Evolutionary conservation across 2,888 invertebrate genomes (phyloP), one percentile per base, ranked within the genome.

Genomic region (Capitulum mitella): DNA sequence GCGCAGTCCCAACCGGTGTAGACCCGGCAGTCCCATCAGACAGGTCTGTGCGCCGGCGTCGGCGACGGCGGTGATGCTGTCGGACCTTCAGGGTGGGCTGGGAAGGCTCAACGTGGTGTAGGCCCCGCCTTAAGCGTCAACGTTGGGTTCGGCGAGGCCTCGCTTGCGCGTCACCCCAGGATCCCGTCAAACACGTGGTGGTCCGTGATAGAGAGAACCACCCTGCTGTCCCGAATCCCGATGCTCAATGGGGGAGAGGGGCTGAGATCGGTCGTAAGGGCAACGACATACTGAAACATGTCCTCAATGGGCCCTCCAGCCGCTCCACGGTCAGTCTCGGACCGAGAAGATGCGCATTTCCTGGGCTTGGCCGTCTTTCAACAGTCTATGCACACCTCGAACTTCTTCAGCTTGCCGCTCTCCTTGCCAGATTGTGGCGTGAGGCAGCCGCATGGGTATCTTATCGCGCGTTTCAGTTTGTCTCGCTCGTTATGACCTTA

Each of bases 391-490:
- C 61, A 79, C 77, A 34, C 34, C 32, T 77, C 40, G 1, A 77
- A 77, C 51, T 79, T 54, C 3, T 61, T 79, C 58, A 79, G 77
- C 37, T 77, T 79, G 61, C 77, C 79, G 40, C 77, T 12, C 77
- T 77, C 79, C 77, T 77, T 77, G 58, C 79, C 58, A n/a, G 77
- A 79, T 34, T 79, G 54, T 43, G 79, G 58, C 16, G 79, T 79
- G 37, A 79, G 54, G 37, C 29, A 1, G 26, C 77, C 77, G 54
- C 77, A 77, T 26, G n/a, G 37, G 54, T 61, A 79, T 48, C 78
- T 43, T n/a, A 61, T 29, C 51, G 77, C 64, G 40, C 34, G 19
- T 29, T 61, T 1, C 37, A 26, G 37, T 1, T 26, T 78, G 70
- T 77, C 79, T n/a, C 34, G 77, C 61, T 77, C 79, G n/a, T n/a